Evolutionary conservation across 1,140 invertebrate species (phyloP).

Genomic region (Campoletis sonorensis): DNA sequence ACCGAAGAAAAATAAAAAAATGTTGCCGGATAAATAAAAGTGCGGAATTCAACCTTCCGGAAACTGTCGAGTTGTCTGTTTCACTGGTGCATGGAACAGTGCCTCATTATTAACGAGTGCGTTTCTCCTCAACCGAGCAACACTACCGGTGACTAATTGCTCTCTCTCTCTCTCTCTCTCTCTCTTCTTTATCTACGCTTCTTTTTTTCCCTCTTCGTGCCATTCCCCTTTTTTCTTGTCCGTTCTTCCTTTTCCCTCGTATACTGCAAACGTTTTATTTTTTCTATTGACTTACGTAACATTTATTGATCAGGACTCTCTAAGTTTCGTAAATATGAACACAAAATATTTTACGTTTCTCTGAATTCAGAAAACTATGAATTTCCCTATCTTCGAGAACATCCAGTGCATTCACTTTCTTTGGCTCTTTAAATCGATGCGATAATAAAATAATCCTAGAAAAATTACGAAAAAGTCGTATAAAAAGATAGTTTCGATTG

Average conservation of each 20-base stretch:
- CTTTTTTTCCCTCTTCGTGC: constrained; percentile 9
- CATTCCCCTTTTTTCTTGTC: background rate
- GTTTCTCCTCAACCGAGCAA: constrained; percentile 61
- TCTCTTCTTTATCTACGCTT: constrained; percentile 36
- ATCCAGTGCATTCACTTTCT: no score
- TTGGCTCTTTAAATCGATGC: no score
- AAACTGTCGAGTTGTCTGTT: constrained; percentile 50
- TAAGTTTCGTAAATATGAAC: background rate
- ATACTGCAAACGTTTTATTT: background rate
- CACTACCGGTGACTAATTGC: constrained; percentile 60
- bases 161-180: constrained; percentile 41
- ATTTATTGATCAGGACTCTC: background rate
- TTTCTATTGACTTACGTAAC: background rate
- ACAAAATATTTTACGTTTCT: background rate
- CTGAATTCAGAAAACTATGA: no score
- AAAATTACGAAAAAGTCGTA: no score
- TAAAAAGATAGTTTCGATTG: no score
- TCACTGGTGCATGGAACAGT: constrained; percentile 52
- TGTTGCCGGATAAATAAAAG: constrained; percentile 36
- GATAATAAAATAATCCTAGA: no score
- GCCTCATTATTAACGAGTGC: constrained; percentile 64
- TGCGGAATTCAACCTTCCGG: constrained; percentile 53
- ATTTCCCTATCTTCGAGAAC: no score
- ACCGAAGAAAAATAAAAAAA: constrained; percentile 7
- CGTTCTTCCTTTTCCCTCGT: constrained; percentile 55